phyloP scores from a whole-genome alignment of 1,140 invertebrate species.

The Acarapis woodi region DNA sequence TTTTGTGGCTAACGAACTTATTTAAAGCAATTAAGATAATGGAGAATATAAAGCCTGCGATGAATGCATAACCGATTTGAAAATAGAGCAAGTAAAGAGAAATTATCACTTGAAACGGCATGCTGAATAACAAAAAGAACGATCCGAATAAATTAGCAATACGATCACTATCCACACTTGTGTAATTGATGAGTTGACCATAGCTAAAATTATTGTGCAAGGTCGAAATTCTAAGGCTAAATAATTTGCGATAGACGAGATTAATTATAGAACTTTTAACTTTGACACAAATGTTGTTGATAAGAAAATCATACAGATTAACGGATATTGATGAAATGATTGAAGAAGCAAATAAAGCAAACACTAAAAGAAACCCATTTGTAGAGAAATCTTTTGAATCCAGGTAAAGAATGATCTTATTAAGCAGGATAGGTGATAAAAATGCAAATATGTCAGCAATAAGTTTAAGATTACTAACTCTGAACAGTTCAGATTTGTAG shows the following conservation, averaged over 20 bases:
- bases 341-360: constrained; percentile 25
- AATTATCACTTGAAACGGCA: constrained; percentile 55
- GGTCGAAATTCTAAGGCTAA: constrained; percentile 22
- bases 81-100: constrained; percentile 48
- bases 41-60: constrained; percentile 60
- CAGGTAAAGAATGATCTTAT: constrained; percentile 45
- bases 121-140: constrained; percentile 87
- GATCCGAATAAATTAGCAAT: constrained; percentile 82
- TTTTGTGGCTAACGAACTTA: constrained; percentile 57
- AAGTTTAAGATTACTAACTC: no score
- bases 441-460: constrained; percentile 51
- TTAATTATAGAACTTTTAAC: constrained; percentile 52
- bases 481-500: no score
- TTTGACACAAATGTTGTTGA: constrained; percentile 55
- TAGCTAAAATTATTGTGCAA: constrained; percentile 26
- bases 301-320: constrained; percentile 62
- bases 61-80: constrained; percentile 65
- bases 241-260: constrained; percentile 53
- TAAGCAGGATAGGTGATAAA: constrained; percentile 58
- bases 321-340: constrained; percentile 37
- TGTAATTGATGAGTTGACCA: constrained; percentile 78
- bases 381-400: constrained; percentile 35
- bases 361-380: constrained; percentile 47
- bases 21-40: constrained; percentile 81
- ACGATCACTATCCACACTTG: constrained; percentile 79